phyloP scores from a whole-genome alignment of 2,888 invertebrate genomes.

The Lasioglossum villosulum region DNA sequence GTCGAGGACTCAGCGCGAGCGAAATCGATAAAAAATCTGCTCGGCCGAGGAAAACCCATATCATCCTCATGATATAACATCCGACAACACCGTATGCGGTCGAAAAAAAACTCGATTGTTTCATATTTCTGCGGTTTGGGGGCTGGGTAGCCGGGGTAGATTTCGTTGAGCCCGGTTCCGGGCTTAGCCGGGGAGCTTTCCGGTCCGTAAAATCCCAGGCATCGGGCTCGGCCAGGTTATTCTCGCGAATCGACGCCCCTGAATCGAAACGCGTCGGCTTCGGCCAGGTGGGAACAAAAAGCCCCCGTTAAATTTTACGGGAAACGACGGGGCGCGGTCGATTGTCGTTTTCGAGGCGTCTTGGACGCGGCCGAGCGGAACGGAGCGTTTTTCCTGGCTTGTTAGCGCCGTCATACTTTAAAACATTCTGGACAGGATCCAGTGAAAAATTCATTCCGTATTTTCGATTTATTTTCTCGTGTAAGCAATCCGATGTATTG shows the following conservation, averaged over 20 bases:
- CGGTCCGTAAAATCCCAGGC: constrained; percentile 24
- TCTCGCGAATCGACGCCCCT: constrained; percentile 12
- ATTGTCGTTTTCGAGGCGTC: neutral
- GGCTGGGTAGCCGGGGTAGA: neutral
- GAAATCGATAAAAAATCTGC: neutral
- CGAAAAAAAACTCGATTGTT: neutral
- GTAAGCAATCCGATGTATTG: no score
- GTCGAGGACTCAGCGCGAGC: neutral
- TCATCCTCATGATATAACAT: neutral
- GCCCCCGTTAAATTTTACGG: neutral
- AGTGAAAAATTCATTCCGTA: no score
- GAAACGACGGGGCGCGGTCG: neutral
- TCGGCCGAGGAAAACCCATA: neutral
- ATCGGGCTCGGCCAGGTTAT: constrained; percentile 25
- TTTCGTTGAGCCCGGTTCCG: constrained; percentile 3
- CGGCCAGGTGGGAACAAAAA: neutral
- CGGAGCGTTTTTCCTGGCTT: neutral
- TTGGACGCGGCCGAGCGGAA: neutral
- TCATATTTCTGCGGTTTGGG: neutral
- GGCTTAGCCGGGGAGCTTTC: constrained; percentile 31
- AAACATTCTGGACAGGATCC: neutral
- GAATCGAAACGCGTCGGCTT: constrained; percentile 11
- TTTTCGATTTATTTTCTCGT: no score
- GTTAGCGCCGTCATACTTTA: neutral
- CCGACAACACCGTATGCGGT: constrained; percentile 5